Conservation (phyloP, 2,797 vertebrate species). For the Tauraco hartlaubi region DNA sequence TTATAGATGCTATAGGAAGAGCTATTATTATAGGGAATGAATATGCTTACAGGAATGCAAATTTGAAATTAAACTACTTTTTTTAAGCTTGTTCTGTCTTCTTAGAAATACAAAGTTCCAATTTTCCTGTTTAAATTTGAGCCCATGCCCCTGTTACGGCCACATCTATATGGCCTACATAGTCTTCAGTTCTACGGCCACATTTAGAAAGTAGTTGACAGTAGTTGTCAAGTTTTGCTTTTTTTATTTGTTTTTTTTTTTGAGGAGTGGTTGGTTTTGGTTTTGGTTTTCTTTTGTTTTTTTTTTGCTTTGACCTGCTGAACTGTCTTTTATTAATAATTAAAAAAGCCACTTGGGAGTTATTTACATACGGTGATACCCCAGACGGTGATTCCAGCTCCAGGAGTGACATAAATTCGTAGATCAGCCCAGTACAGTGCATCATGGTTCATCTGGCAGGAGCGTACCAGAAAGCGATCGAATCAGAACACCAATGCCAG, state of each 20-base stretch:
- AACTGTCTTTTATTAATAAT: background rate
- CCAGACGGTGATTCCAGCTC: background rate
- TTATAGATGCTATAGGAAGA: background rate
- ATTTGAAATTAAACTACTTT: background rate
- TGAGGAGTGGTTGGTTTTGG: background rate
- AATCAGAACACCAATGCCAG: background rate
- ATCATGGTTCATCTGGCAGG: background rate
- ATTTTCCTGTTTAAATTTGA: background rate
- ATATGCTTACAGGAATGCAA: background rate
- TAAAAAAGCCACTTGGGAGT: background rate
- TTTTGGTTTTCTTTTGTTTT: background rate
- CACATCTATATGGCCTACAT: background rate
- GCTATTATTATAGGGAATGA: background rate
- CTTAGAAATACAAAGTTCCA: background rate
- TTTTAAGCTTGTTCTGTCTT: background rate
- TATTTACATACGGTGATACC: background rate
- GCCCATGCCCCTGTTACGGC: background rate
- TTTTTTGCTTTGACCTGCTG: background rate
- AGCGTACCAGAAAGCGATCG: background rate
- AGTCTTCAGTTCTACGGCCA: background rate
- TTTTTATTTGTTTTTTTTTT: background rate
- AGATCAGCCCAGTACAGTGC: background rate
- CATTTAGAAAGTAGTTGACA: background rate
- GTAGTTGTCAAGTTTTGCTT: background rate
- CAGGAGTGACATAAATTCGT: background rate